A percentile compares a stretch with the other conserved stretches of the same genome.
These are phyloP conservation scores for Epizoanthus scotinus DNA, from an alignment of 92 coral and sea anemone species.

Conservation along the genomic window DNA sequence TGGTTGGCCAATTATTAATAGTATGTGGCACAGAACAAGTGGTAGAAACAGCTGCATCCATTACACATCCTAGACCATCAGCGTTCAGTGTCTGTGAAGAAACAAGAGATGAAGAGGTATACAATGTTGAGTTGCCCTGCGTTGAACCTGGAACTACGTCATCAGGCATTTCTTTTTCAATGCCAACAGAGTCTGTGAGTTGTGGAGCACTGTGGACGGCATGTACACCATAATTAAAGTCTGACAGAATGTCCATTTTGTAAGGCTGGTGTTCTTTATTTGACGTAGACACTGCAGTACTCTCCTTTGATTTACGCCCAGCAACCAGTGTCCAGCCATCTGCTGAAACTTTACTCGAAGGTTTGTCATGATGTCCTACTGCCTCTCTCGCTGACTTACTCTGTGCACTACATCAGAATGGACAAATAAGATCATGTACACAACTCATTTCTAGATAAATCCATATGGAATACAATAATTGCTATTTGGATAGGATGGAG, in stretches of 20 bases:
- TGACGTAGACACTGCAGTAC: background rate
- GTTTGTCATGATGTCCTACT: background rate
- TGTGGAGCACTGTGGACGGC: background rate
- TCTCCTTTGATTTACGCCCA: slow-evolving; percentile 27
- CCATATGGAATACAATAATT: background rate
- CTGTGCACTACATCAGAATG: background rate
- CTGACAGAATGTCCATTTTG: slow-evolving; percentile 49
- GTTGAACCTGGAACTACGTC: background rate
- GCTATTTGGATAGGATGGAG: too few relatives aligned
- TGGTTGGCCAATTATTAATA: background rate
- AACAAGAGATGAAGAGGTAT: background rate
- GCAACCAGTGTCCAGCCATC: slow-evolving; percentile 39
- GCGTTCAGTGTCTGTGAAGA: background rate
- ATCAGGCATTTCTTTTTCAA: background rate
- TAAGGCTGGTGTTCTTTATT: background rate
- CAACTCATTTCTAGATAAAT: background rate
- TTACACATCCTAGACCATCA: background rate
- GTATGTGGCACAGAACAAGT: background rate
- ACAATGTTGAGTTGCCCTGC: background rate
- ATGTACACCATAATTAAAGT: slow-evolving; percentile 33
- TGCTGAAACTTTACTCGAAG: background rate
- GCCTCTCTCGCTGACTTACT: background rate
- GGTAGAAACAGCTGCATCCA: background rate
- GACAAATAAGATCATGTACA: background rate
- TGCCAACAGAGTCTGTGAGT: background rate